Evolutionary conservation across 2,113 vertebrate species (phyloP), one percentile per base, ranked within the genome.

Genomic region (Todiramphus saurophagus): DNA sequence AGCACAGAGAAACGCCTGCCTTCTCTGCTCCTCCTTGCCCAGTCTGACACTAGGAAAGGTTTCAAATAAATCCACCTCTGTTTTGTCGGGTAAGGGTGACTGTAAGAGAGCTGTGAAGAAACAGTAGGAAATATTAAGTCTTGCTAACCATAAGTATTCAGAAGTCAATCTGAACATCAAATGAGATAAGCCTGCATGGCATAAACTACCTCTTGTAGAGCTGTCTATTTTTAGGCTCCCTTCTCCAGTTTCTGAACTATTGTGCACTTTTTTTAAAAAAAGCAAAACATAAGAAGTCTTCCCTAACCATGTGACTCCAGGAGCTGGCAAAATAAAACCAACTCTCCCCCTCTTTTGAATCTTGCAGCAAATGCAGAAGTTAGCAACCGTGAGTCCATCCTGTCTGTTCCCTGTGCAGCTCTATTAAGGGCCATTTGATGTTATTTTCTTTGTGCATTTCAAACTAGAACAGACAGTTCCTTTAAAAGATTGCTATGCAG

Each of bases 271-370:
- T 2, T 48, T 41, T 16, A 33, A 35, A 11, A 56, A 67, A 14
- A 55, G n/a, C n/a, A 60, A 67, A 72, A 55, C 2, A 37, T 6
- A 20, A 21, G 33, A 24, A 13, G 2, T 64, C 7, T 62, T 55
- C 25, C 10, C 3, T 55, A 62, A 60, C 11, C 6, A 10, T 0
- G 0, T 25, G 41, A 16, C 11, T 79, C 14, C 41, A 69, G 24
- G 16, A 79, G 2, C 11, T 39, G 13, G 13, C 11, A 51, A 64
- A 83, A 13, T 24, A 24, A 64, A 67, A 13, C 7, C 10, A 17
- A 81, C 30, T 2, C 30, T 2, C 4, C 10, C 3, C 1, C 6
- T 15, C 24, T 53, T 68, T 16, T 35, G 39, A 63, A 50, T 55
- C 27, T 67, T 41, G 13, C 7, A 53, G 23, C 13, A 59, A 72